A percentile compares a stretch with the other conserved stretches of the same genome.
phyloP scores from a whole-genome alignment of 2,888 invertebrate species.

The Phyllotreta striolata region DNA sequence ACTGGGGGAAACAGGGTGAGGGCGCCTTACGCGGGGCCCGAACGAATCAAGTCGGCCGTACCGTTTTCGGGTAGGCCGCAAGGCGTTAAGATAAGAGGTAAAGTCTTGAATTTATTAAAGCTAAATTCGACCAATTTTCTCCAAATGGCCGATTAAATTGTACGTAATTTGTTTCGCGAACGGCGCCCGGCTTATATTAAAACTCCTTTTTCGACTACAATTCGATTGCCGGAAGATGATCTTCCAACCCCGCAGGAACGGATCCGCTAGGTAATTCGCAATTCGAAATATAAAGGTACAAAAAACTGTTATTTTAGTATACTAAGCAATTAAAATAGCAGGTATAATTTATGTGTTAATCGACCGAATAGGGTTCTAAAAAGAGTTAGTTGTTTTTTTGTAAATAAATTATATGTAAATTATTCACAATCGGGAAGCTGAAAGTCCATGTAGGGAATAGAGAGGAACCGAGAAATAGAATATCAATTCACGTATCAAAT shows the following conservation, averaged over 20 bases:
- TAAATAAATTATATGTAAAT: too few relatives aligned
- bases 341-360: too few relatives aligned
- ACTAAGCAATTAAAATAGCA: too few relatives aligned
- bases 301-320: too few relatives aligned
- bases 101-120: constrained; percentile 61
- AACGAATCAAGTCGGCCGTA: constrained; percentile 29
- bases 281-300: too few relatives aligned
- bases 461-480: constrained; percentile 8
- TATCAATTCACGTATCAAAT: constrained; percentile 17
- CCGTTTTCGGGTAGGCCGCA: constrained; percentile 47
- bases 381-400: too few relatives aligned
- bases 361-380: too few relatives aligned
- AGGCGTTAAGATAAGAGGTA: constrained; percentile 59
- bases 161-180: constrained; percentile 61
- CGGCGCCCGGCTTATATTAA: constrained; percentile 55
- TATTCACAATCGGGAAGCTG: too few relatives aligned
- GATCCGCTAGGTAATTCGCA: background rate
- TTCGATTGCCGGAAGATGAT: constrained; percentile 23
- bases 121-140: constrained; percentile 61
- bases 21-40: background rate
- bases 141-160: constrained; percentile 61
- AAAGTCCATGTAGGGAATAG: too few relatives aligned
- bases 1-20: constrained; percentile 16
- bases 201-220: constrained; percentile 50
- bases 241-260: constrained; percentile 19